These are phyloP conservation scores for Sarcophaga subvicina DNA, from an alignment of 2,888 invertebrate species.

Conservation along the genomic window DNA sequence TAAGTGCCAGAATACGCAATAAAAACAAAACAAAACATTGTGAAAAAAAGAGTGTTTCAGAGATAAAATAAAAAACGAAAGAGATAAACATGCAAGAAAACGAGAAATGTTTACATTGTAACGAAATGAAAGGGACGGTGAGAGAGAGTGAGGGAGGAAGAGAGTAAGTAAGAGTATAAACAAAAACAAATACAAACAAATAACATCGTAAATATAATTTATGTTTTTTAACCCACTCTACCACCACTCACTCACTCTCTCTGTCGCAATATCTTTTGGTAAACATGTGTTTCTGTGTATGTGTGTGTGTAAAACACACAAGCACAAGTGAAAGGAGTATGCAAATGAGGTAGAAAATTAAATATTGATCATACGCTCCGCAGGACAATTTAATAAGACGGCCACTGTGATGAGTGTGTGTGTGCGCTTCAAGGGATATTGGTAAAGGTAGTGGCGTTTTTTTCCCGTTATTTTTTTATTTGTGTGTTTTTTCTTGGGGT, in stretches of 20 bases:
- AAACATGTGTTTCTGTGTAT: background rate
- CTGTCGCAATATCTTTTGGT: constrained; percentile 1
- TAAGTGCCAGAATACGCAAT: background rate
- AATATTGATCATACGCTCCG: constrained; percentile 59
- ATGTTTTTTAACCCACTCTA: constrained; percentile 9
- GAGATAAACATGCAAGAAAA: constrained; percentile 3
- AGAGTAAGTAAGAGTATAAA: background rate
- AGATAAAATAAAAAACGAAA: constrained; percentile 6
- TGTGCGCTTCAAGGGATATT: background rate
- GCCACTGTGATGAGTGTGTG: background rate
- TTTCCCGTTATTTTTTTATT: no score
- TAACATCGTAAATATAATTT: constrained; percentile 31
- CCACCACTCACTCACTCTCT: background rate
- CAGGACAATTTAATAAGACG: constrained; percentile 39
- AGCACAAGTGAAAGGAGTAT: background rate
- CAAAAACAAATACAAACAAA: constrained; percentile 9
- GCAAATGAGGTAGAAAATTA: constrained; percentile 66
- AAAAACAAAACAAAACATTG: background rate
- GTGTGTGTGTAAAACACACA: background rate
- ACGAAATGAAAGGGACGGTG: background rate
- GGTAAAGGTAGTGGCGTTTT: no score
- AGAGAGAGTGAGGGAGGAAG: background rate
- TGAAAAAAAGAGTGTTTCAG: background rate
- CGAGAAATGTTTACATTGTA: background rate
- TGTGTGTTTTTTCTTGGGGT: no score